Percentiles rank a stretch among this genome's conserved stretches.
Evolutionary conservation across 2,888 invertebrate species (phyloP).

Genomic region (Ormia ochracea): DNA sequence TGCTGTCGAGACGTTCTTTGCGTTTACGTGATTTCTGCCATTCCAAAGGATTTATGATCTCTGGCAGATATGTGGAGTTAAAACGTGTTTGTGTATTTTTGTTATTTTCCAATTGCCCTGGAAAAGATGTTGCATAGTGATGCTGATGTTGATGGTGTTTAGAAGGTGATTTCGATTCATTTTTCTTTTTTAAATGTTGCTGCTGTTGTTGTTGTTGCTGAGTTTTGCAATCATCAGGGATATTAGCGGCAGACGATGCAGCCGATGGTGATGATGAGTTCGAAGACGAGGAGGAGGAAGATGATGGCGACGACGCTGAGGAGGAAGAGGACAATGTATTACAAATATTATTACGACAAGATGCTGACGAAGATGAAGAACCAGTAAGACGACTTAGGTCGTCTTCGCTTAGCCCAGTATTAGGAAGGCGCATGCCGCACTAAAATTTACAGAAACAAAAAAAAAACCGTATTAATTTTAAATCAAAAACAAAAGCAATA

Average conservation of each 20-base stretch:
- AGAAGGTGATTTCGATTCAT: constrained; percentile 50
- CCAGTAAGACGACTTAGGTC: constrained; percentile 78
- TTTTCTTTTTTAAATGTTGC: constrained; percentile 52
- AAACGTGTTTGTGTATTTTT: constrained; percentile 67
- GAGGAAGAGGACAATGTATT: constrained; percentile 63
- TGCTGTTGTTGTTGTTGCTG: constrained; percentile 55
- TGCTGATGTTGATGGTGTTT: constrained; percentile 46
- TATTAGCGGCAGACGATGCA: constrained; percentile 62
- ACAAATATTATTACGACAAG: constrained; percentile 63
- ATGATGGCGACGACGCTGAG: constrained; percentile 69
- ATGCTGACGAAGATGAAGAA: constrained; percentile 75
- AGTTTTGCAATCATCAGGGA: constrained; percentile 61
- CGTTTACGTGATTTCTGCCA: constrained; percentile 79
- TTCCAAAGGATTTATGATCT: constrained; percentile 76
- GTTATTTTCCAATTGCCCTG: constrained; percentile 56
- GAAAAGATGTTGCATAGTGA: constrained; percentile 49
- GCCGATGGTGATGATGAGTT: constrained; percentile 63
- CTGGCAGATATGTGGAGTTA: constrained; percentile 76
- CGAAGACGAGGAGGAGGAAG: constrained; percentile 67
- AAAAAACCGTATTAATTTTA: not conserved
- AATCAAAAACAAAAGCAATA: too few relatives aligned
- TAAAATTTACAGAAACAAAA: constrained; percentile 66
- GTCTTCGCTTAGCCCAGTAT: constrained; percentile 77
- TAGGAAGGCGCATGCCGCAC: constrained; percentile 78
- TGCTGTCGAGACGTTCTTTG: constrained; percentile 82